These are phyloP conservation scores for Megalops atlanticus DNA, from an alignment of 2,113 vertebrate genomes.

Conservation along the genomic window DNA sequence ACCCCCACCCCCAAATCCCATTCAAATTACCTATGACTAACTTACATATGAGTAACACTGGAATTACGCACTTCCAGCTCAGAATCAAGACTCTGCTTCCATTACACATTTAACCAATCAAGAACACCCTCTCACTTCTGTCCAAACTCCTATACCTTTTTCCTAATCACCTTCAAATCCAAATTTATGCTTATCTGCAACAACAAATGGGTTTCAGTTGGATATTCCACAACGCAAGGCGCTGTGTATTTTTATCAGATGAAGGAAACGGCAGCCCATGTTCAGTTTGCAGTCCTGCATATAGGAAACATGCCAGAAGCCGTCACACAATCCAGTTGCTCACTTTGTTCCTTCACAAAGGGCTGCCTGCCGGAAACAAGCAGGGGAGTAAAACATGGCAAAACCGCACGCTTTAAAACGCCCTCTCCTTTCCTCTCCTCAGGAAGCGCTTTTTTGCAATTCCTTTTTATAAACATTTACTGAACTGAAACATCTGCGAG, in stretches of 20 bases:
- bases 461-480: not conserved
- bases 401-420: not conserved
- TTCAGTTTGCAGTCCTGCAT: not conserved
- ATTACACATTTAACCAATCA: too few species aligned
- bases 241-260: not conserved
- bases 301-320: not conserved
- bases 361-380: not conserved
- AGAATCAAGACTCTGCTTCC: too few species aligned
- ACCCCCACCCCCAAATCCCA: not conserved
- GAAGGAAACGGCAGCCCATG: not conserved
- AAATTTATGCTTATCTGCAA: too few species aligned
- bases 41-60: too few species aligned
- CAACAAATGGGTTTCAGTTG: not conserved
- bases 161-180: too few species aligned
- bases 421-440: too few species aligned
- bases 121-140: not conserved
- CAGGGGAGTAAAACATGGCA: not conserved
- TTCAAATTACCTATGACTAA: not conserved
- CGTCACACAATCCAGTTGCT: not conserved
- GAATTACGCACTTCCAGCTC: too few species aligned
- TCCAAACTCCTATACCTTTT: not conserved
- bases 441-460: not conserved
- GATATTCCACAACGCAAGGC: not conserved
- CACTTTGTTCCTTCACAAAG: conserved; percentile 10
- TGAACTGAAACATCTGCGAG: not conserved